These are phyloP conservation scores for Ephialtes manifestator DNA, from an alignment of 2,888 invertebrate species.

Conservation along the genomic window DNA sequence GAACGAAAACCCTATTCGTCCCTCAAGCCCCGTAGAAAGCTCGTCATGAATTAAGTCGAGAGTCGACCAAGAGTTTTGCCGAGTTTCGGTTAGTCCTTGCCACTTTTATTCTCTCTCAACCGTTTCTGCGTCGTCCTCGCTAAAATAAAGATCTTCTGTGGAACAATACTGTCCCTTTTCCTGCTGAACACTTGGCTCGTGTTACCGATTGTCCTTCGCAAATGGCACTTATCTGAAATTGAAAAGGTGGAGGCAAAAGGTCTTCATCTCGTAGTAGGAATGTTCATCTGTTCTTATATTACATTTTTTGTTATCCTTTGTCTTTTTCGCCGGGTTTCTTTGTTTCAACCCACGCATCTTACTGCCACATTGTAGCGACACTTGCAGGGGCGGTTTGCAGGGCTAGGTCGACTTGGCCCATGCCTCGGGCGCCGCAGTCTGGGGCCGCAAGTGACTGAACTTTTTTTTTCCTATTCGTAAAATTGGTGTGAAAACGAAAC, in stretches of 20 bases:
- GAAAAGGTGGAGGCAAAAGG: slow-evolving; percentile 39
- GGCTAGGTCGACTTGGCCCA: no score
- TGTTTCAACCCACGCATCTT: not conserved
- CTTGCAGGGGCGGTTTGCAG: no score
- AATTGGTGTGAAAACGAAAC: no score
- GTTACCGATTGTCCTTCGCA: slow-evolving; percentile 9
- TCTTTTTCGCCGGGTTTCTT: not conserved
- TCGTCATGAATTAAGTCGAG: slow-evolving; percentile 27
- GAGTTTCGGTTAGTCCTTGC: slow-evolving; percentile 1
- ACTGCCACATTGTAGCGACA: not conserved
- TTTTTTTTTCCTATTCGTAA: no score
- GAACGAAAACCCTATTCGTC: not conserved
- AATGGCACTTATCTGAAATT: slow-evolving; percentile 55
- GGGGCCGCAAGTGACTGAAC: no score
- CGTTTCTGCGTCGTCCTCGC: not conserved
- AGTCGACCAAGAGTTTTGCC: not conserved
- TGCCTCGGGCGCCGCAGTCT: no score
- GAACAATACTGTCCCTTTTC: not conserved
- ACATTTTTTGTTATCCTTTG: slow-evolving; percentile 13
- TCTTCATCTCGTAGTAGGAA: not conserved
- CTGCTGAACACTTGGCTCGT: slow-evolving; percentile 15
- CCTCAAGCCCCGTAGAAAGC: slow-evolving; percentile 24
- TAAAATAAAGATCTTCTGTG: slow-evolving; percentile 30
- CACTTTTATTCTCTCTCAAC: slow-evolving; percentile 10
- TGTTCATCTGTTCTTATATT: not conserved